These are phyloP conservation scores for Eulemur mongoz DNA, from an alignment of 2,797 vertebrate genomes.

Conservation along the genomic window DNA sequence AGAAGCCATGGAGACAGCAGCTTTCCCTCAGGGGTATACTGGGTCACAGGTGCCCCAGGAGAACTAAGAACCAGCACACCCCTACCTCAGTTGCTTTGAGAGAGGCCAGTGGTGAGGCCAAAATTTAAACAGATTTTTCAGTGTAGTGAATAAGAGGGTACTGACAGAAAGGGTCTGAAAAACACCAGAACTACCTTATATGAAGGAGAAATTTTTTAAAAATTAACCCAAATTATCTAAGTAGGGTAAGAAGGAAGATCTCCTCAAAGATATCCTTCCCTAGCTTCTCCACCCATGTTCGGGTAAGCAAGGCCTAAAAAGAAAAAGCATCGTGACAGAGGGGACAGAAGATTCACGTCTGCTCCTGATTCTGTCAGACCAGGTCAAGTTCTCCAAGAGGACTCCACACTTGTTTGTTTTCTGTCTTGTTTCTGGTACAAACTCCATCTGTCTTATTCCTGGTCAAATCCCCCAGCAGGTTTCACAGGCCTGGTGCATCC, in stretches of 20 bases:
- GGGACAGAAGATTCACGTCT: not conserved
- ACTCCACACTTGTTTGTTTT: not conserved
- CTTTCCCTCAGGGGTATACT: not conserved
- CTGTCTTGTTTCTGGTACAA: not conserved
- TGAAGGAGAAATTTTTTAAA: not conserved
- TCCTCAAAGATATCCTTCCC: not conserved
- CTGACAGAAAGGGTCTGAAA: not conserved
- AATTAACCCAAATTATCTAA: slow-evolving; percentile 12
- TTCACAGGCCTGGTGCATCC: not conserved
- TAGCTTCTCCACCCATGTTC: not conserved
- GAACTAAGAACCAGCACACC: not conserved
- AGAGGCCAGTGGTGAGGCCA: not conserved
- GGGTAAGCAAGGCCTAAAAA: not conserved
- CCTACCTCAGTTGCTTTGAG: not conserved
- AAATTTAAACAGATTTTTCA: slow-evolving; percentile 7
- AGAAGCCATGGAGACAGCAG: not conserved
- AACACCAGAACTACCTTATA: not conserved
- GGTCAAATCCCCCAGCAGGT: not conserved
- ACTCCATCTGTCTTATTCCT: slow-evolving; percentile 1
- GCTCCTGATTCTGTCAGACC: not conserved
- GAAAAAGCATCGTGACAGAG: not conserved
- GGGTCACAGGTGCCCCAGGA: not conserved
- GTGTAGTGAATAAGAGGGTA: not conserved
- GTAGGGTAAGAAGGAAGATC: not conserved
- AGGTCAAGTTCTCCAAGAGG: not conserved